A percentile compares a stretch with the other conserved stretches of the same genome.
Evolutionary conservation across 1,140 invertebrate genomes (phyloP).

Genomic region (Drosophila pectinifera): DNA sequence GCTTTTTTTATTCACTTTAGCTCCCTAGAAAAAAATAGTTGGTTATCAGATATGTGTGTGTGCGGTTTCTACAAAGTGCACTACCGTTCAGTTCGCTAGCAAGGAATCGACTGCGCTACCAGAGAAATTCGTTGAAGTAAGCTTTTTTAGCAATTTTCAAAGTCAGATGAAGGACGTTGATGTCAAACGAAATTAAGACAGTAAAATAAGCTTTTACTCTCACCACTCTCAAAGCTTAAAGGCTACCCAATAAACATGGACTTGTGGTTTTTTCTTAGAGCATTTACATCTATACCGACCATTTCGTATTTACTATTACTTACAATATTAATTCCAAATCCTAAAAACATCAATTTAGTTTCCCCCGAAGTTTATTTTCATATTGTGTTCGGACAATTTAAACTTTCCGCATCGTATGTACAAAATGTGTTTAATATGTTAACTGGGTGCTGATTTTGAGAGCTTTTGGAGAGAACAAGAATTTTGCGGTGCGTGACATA

Average conservation of each 20-base stretch:
- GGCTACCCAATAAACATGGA: constrained; percentile 4
- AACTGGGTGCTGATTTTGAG: not conserved
- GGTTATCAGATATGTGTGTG: not conserved
- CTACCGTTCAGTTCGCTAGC: constrained; percentile 72
- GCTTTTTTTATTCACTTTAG: constrained; percentile 37
- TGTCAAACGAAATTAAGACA: constrained; percentile 45
- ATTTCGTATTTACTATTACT: not conserved
- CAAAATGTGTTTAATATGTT: not conserved
- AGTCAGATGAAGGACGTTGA: constrained; percentile 77
- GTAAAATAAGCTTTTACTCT: constrained; percentile 35
- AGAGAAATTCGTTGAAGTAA: constrained; percentile 48
- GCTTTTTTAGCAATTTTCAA: constrained; percentile 53
- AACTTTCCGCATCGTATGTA: not conserved
- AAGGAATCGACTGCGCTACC: constrained; percentile 70
- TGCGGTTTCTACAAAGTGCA: constrained; percentile 4
- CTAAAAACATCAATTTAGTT: not conserved
- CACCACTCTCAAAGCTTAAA: constrained; percentile 18
- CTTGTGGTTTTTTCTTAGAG: no score
- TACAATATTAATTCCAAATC: no score
- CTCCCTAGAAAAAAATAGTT: constrained; percentile 48
- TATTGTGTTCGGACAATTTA: fast-evolving
- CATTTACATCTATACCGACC: not conserved
- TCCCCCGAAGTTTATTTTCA: no score
- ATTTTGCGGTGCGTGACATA: constrained; percentile 13
- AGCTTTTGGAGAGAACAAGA: constrained; percentile 6